Evolutionary conservation across 2,797 vertebrate genomes (phyloP).

Genomic region (Gallinago nigripennis): DNA sequence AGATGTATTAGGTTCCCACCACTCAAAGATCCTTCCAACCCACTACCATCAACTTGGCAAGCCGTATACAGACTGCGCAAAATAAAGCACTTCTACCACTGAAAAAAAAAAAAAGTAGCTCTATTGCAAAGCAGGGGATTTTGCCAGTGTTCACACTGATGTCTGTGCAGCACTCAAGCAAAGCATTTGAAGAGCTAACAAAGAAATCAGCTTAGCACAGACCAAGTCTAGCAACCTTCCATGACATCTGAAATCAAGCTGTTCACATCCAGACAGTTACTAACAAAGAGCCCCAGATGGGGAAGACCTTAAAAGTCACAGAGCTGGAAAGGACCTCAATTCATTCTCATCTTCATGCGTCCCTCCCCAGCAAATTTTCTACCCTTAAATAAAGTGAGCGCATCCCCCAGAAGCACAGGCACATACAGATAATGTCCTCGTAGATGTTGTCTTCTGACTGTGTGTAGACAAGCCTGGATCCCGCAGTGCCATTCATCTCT

Average conservation of each 20-base stretch:
- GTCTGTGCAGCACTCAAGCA: not conserved
- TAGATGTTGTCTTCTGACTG: constrained; percentile 97
- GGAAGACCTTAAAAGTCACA: not conserved
- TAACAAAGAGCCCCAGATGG: not conserved
- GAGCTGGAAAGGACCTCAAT: not conserved
- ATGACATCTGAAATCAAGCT: not conserved
- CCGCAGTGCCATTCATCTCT: constrained; percentile 72
- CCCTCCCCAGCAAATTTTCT: not conserved
- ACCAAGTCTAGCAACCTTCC: not conserved
- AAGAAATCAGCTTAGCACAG: not conserved
- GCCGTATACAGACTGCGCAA: not conserved
- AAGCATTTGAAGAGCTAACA: not conserved
- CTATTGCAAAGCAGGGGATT: not conserved
- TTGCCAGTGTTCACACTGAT: not conserved
- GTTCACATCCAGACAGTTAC: not conserved
- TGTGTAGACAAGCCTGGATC: constrained; percentile 83
- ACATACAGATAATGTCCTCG: constrained; percentile 94
- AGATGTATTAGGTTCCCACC: not conserved
- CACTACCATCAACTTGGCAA: not conserved
- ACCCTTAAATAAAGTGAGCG: not conserved
- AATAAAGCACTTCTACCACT: not conserved
- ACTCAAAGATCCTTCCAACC: not conserved
- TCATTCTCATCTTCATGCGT: not conserved
- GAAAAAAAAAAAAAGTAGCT: not conserved
- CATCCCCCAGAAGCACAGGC: not conserved